Evolutionary conservation across 2,113 vertebrate species (phyloP), one percentile per base, ranked within the genome.

Genomic region (Saccopteryx bilineata): DNA sequence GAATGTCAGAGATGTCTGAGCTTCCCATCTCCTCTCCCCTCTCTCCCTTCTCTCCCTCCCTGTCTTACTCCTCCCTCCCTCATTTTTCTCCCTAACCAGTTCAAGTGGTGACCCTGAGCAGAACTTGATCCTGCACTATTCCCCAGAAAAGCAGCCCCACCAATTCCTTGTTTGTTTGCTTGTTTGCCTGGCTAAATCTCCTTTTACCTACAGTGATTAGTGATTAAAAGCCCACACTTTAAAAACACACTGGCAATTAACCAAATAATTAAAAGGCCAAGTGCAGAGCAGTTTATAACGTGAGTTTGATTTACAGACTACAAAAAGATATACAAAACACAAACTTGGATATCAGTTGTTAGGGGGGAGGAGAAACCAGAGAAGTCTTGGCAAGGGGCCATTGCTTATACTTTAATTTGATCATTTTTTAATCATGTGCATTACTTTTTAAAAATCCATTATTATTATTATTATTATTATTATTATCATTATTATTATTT

Each of bases 1-100:
- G 97, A 98, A 98, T 98, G 97, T 68, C 15, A 81, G 93, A 87
- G 95, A 78, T 68, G 92, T 92, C 96, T 85, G 90, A 76, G 69
- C 87, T 28, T 33, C 33, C 93, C 50, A 66, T 52, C 85, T 15
- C 91, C 94, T 33, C 54, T 9, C 72, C 9, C 68, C 75, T 21
- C 81, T 14, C 50, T 61, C 54, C 28, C 13, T 12, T n/a, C 14
- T n/a, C 28, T 26, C 12, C 7, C 52, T 10, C 26, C 39, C 18
- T 10, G 80, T 1, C 39, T 58, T 76, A 15, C 60, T n/a, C 6
- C 19, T 4, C 28, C 63, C 21, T 11, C 65, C 82, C 26, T 54
- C 76, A 11, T 7, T 63, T 92, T 14, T 71, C 86, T 87, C 69
- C 65, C 82, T 21, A 39, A 91, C 50, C 39, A 5, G 58, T 82